Base-by-base conservation (phyloP, 2,888 invertebrate genomes). In the Suillia variegata region DNA sequence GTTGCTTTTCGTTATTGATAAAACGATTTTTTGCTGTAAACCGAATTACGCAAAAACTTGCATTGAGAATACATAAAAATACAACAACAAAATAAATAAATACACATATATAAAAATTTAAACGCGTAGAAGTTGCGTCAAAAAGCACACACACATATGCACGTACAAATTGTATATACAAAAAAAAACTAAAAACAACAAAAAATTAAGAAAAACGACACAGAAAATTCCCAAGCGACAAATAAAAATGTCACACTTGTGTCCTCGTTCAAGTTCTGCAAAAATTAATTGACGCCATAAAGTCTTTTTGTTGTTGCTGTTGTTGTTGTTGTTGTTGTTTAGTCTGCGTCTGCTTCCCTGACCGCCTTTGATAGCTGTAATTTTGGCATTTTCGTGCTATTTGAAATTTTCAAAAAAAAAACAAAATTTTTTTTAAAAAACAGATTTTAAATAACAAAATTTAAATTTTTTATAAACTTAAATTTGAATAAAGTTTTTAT, bases 211-310 rank as follows among this genome's bases (percentile, higher is more conserved):
- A 15, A 24, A 31, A 31, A 31, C 4, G 5, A 20, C n/a, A n/a
- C n/a, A n/a, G n/a, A 52, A 22, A 51, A 51, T 58, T 55, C 57
- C 56, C 58, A 65, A 61, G 59, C 56, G 62, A 67, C 62, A 63
- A 21, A 62, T 54, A 61, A 65, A 62, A 66, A 62, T 62, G 59
- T 63, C 59, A 61, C 62, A 61, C 61, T 60, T 62, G 64, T 66
- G 66, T 67, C 67, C 71, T 70, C 71, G 67, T 60, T 62, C 59
- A 62, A 52, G 56, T 61, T 54, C 60, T 62, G 59, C 61, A 67
- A 67, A n/a, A 70, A 70, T 73, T 67, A 76, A 75, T 76, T 71
- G 73, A 70, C 63, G 74, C 69, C 73, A 70, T 70, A 70, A 72
- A 73, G 69, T 67, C 66, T 69, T 70, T 64, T 61, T 17, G 22